A percentile compares a stretch with the other conserved stretches of the same genome.
These are phyloP conservation scores for Cliona cf. orientalis DNA, from an alignment of 37 sponge, comb jelly and placozoan species.

Conservation along the genomic window DNA sequence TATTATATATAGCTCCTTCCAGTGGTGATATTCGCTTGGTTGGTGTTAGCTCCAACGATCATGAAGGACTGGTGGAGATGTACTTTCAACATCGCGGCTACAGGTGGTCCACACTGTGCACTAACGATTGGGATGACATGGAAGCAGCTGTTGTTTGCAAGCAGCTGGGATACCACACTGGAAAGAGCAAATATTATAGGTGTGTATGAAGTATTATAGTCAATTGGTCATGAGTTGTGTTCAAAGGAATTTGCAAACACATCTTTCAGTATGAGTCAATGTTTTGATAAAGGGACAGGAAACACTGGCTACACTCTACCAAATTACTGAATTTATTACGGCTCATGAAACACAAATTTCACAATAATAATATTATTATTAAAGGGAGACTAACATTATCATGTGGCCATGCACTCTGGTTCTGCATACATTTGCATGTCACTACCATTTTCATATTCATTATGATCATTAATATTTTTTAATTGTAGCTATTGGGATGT, in stretches of 20 bases:
- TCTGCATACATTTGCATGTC: no score
- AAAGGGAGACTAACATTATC: no score
- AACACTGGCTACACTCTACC: no score
- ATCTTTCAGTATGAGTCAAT: not conserved
- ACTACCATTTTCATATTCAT: no score
- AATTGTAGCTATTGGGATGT: no score
- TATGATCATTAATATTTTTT: no score
- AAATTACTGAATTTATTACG: no score
- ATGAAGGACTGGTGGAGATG: conserved; percentile 37
- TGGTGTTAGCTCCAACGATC: conserved; percentile 1
- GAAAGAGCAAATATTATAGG: conserved; percentile 15
- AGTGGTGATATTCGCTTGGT: conserved; percentile 24
- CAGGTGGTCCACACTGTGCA: conserved; percentile 44
- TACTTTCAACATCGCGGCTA: not conserved
- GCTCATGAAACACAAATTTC: no score
- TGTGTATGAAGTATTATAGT: not conserved
- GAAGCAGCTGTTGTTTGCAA: conserved; percentile 23
- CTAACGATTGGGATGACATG: conserved; percentile 22
- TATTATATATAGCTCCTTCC: not conserved
- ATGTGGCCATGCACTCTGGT: no score
- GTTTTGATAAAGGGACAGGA: not conserved
- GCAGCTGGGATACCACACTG: conserved; percentile 33
- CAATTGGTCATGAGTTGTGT: no score
- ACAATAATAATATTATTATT: no score
- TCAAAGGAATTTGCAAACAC: not conserved